These are phyloP conservation scores for Deilephila porcellus DNA, from an alignment of 2,888 invertebrate species.

Conservation along the genomic window DNA sequence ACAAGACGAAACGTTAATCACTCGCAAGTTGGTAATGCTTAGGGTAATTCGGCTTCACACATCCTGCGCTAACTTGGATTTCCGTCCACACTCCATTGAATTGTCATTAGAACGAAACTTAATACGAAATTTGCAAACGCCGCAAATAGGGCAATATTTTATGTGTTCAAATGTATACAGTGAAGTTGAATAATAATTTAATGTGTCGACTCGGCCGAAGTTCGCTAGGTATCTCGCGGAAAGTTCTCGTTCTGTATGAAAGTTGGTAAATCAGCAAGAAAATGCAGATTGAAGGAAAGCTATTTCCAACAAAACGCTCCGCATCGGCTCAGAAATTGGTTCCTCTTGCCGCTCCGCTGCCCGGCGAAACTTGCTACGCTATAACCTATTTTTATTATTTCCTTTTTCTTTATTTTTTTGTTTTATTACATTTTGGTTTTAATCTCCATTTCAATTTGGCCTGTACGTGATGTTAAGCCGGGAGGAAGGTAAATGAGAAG, in stretches of 20 bases:
- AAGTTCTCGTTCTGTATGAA: conserved; percentile 72
- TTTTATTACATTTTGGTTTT: conserved; percentile 72
- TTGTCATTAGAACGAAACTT: conserved; percentile 4
- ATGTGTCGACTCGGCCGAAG: conserved; percentile 64
- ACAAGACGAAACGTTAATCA: conserved; percentile 1
- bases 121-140: conserved; percentile 11
- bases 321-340: conserved; percentile 83
- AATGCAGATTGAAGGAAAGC: conserved; percentile 85
- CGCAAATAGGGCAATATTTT: conserved; percentile 25
- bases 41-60: conserved; percentile 4
- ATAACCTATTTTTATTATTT: conserved; percentile 82
- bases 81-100: conserved; percentile 9
- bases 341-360: conserved; percentile 77
- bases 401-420: conserved; percentile 66
- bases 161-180: conserved; percentile 25
- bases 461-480: conserved; percentile 25
- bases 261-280: conserved; percentile 85
- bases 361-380: conserved; percentile 77
- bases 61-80: background rate
- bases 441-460: conserved; percentile 61
- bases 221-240: conserved; percentile 62
- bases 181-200: conserved; percentile 67
- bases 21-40: background rate
- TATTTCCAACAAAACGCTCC: conserved; percentile 84
- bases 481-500: background rate